Percentiles rank a stretch among this genome's conserved stretches.
These are phyloP conservation scores for Neogobius melanostomus DNA, from an alignment of 2,113 vertebrate species.

Conservation along the genomic window DNA sequence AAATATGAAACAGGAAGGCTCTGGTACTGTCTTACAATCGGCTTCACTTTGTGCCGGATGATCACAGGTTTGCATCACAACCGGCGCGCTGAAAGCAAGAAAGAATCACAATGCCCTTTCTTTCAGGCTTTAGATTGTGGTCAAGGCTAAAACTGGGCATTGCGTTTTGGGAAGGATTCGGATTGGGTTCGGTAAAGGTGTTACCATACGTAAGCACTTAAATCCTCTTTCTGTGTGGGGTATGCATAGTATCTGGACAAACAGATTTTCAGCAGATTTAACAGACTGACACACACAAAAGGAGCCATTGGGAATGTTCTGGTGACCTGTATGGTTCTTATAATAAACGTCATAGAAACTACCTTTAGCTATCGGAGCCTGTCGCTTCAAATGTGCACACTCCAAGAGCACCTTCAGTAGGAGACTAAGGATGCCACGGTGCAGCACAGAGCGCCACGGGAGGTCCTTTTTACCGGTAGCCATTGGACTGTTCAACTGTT, in stretches of 20 bases:
- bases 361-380: no score
- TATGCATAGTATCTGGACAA: background rate
- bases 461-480: no score
- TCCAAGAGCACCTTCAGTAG: no score
- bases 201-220: background rate
- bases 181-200: background rate
- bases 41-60: background rate
- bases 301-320: no score
- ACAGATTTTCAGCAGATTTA: background rate
- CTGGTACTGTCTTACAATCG: background rate
- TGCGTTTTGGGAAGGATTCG: background rate
- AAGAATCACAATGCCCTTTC: background rate
- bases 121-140: background rate
- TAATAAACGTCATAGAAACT: no score
- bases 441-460: no score
- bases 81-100: background rate
- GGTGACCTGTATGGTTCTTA: no score
- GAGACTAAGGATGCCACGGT: no score
- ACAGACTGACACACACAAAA: no score
- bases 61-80: slow-evolving; percentile 10
- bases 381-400: no score
- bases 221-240: no score
- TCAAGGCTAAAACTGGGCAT: background rate
- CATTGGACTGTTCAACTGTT: no score
- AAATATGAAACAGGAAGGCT: background rate